Base-by-base conservation (phyloP, 2,888 invertebrate species). In the Anticlea derivata region DNA sequence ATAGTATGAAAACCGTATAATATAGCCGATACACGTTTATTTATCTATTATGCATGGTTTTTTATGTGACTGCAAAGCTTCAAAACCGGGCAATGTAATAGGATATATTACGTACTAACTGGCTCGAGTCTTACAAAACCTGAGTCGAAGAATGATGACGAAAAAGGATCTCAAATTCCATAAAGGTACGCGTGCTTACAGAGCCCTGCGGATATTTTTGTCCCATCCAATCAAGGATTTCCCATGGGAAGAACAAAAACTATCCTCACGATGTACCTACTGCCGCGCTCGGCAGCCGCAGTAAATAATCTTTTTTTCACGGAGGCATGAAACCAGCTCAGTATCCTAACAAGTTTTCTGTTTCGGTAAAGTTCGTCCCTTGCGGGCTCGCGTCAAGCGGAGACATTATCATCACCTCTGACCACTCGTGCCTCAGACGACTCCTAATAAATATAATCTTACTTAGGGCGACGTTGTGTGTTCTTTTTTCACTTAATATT, bases 401-500 rank as follows among this genome's bases (percentile, higher is more conserved):
- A 56, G 64, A 70, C 65, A 67, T 67, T 68, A 60, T 55, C 68
- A 64, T 62, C 65, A 60, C 63, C 69, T 65, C 63, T 66, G 68
- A 66, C 73, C 68, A 66, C 66, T 52, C 50, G 58, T 68, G 67
- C 53, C 60, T 62, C 65, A 66, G 71, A 68, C 70, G 68, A 65
- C 65, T 66, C 57, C 68, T 77, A 75, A 80, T 80, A 80, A 80
- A 80, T 79, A 84, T 78, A 80, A 81, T 80, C 81, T 79, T 78
- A 76, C 75, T 79, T 70, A 74, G 79, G 78, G 79, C 76, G 80
- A 83, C 83, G 76, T 79, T 80, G 80, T 82, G 80, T 84, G 79
- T 83, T 80, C 80, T 81, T 83, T 86, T 86, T 88, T 86, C 87
- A 89, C 86, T 88, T 86, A 87, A 88, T 89, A 88, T 89, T 88